Evolutionary conservation across 2,113 vertebrate species (phyloP).

Genomic region (Brachirus orientalis): DNA sequence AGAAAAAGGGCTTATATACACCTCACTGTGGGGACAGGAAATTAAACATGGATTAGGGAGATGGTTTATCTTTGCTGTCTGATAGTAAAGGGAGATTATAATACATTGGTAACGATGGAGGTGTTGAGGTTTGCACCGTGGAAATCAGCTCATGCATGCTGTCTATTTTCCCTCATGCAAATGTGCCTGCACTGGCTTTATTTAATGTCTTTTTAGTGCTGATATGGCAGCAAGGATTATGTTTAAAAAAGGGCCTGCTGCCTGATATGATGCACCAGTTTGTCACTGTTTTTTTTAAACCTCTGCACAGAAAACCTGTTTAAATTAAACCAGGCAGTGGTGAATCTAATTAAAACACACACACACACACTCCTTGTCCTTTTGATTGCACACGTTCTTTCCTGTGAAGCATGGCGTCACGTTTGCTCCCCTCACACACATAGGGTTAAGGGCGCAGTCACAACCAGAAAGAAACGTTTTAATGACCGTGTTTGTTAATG

Average conservation of each 20-base stretch:
- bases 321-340: constrained; percentile 3
- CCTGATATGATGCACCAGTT: constrained; percentile 3
- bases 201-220: constrained; percentile 14
- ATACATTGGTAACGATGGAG: constrained; percentile 43
- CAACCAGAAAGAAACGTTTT: too few species aligned
- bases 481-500: neutral
- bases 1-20: constrained; percentile 53
- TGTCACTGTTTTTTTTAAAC: neutral
- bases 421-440: constrained; percentile 32
- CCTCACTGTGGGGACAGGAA: constrained; percentile 66
- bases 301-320: constrained; percentile 2
- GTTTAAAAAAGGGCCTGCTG: constrained; percentile 15
- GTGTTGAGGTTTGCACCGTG: constrained; percentile 44
- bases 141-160: constrained; percentile 45
- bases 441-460: too few species aligned
- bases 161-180: constrained; percentile 7
- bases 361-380: neutral
- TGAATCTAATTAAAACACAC: neutral
- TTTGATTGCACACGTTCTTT: constrained; percentile 19
- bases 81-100: constrained; percentile 58
- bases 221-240: constrained; percentile 19
- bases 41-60: constrained; percentile 70
- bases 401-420: constrained; percentile 6
- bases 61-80: constrained; percentile 56
- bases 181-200: constrained; percentile 18